Conservation (phyloP, 2,888 invertebrate genomes). For the Lepidonotus clava region DNA sequence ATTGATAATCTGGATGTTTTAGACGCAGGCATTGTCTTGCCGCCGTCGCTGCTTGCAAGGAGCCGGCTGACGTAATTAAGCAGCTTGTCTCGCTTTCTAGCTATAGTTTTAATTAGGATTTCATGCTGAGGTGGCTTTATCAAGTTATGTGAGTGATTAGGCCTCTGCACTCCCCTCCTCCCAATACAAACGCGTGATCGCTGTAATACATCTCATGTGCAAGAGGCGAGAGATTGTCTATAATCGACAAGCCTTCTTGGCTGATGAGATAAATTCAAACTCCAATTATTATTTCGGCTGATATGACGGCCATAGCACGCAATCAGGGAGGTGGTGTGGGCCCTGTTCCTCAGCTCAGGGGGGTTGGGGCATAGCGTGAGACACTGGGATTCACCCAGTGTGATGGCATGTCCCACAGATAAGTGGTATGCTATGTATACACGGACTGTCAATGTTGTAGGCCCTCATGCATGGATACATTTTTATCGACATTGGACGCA, state of each 20-base stretch:
- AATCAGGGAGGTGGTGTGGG: background rate
- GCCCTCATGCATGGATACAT: too few relatives aligned
- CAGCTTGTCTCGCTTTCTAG: background rate
- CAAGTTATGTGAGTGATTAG: conserved; percentile 24
- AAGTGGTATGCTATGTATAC: too few relatives aligned
- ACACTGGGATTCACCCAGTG: too few relatives aligned
- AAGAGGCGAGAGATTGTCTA: conserved; percentile 1
- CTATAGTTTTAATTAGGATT: conserved; percentile 31
- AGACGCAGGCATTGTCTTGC: background rate
- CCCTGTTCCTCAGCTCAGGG: background rate
- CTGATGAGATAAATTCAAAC: conserved; percentile 31
- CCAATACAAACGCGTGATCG: conserved; percentile 9
- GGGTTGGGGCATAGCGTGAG: too few relatives aligned
- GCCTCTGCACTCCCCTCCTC: background rate
- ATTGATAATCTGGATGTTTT: background rate
- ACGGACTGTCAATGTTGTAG: too few relatives aligned
- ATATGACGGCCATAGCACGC: background rate
- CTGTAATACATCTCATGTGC: conserved; percentile 28
- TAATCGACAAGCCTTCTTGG: conserved; percentile 23
- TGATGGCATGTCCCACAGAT: too few relatives aligned
- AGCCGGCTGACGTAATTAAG: background rate
- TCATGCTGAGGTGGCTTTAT: conserved; percentile 8
- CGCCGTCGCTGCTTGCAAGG: background rate
- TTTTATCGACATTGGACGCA: too few relatives aligned
- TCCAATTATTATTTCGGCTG: conserved; percentile 4